Evolutionary conservation across 2,888 invertebrate genomes (phyloP).

Genomic region (Agrochola macilenta): DNA sequence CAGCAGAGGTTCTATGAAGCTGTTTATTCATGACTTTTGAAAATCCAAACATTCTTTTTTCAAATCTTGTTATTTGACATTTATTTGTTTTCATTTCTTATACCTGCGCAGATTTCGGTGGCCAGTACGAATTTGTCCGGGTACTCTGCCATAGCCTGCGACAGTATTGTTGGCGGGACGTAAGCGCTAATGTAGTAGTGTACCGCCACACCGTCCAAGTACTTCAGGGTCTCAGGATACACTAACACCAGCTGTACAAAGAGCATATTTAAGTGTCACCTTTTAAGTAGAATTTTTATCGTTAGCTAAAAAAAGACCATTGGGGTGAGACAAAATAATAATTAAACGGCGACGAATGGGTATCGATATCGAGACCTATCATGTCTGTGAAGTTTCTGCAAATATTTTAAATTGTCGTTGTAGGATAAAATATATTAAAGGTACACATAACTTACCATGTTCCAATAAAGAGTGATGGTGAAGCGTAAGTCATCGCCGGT

Average conservation of each 20-base stretch:
- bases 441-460: slow-evolving; percentile 84
- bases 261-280: background rate
- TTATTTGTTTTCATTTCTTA: background rate
- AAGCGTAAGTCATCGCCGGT: slow-evolving; percentile 93
- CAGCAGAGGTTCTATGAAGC: background rate
- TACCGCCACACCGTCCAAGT: slow-evolving; percentile 93
- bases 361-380: background rate
- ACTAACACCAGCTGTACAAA: slow-evolving; percentile 73
- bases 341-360: background rate
- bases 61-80: background rate
- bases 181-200: slow-evolving; percentile 94
- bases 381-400: background rate
- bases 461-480: slow-evolving; percentile 91
- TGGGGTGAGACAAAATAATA: background rate
- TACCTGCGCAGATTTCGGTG: slow-evolving; percentile 94
- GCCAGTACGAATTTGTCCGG: slow-evolving; percentile 93
- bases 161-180: slow-evolving; percentile 87
- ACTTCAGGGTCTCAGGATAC: slow-evolving; percentile 82
- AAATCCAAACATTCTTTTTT: background rate
- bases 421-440: background rate
- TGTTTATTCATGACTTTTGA: background rate
- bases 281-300: background rate
- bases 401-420: background rate
- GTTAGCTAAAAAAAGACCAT: background rate
- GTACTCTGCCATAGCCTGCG: slow-evolving; percentile 84